Evolutionary conservation across 2,797 vertebrate species (phyloP).

Genomic region (Psittacula echo): DNA sequence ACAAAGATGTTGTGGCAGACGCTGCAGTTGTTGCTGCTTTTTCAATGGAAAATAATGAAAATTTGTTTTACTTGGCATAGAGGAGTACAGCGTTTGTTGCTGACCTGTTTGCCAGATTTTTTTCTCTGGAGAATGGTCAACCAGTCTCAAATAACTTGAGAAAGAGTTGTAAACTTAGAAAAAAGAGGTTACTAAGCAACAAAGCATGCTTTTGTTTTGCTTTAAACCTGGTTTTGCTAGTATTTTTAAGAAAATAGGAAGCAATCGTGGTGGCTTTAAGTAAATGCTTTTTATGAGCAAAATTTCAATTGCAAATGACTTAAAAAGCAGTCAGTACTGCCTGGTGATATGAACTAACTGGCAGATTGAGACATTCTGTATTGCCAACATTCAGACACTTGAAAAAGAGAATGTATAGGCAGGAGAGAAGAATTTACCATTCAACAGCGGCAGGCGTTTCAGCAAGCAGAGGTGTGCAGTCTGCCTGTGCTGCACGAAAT

Average conservation of each 20-base stretch:
- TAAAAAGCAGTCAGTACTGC: not conserved
- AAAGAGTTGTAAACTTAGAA: not conserved
- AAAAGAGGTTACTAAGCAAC: not conserved
- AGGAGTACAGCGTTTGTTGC: not conserved
- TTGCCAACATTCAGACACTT: not conserved
- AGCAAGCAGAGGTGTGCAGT: not conserved
- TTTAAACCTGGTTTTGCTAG: not conserved
- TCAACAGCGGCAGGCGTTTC: not conserved
- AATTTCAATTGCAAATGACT: not conserved
- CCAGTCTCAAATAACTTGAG: not conserved
- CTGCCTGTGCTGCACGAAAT: not conserved
- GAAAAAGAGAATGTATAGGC: not conserved
- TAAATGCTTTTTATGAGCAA: not conserved
- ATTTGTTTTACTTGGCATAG: not conserved
- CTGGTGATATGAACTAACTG: not conserved
- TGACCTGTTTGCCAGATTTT: not conserved
- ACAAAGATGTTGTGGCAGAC: not conserved
- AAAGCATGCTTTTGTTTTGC: not conserved
- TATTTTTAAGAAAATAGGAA: not conserved
- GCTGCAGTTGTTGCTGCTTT: not conserved
- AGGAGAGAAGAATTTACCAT: not conserved
- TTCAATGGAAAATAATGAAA: not conserved
- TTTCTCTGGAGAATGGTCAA: not conserved
- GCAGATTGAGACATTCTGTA: not conserved
- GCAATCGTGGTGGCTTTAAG: not conserved